Evolutionary conservation across 2,113 vertebrate genomes (phyloP).

Genomic region (Perccottus glenii): DNA sequence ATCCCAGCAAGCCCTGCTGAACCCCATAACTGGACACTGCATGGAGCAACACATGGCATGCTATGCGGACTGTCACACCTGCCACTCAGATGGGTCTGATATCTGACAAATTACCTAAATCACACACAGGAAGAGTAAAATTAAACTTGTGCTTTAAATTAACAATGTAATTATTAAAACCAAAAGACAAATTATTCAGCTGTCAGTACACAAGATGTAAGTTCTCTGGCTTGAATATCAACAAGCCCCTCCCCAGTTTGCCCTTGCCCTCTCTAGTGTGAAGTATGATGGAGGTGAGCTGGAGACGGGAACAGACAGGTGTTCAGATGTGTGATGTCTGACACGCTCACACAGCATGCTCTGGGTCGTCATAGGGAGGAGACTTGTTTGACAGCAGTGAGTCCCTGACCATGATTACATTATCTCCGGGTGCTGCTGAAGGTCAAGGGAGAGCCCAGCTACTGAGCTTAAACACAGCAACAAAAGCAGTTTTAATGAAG

Average conservation of each 20-base stretch:
- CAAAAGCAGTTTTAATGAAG: slow-evolving; percentile 7
- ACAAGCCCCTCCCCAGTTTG: slow-evolving; percentile 27
- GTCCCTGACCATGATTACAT: slow-evolving; percentile 81
- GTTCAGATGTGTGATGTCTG: slow-evolving; percentile 78
- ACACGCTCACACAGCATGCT: slow-evolving; percentile 74
- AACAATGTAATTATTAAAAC: slow-evolving; percentile 30
- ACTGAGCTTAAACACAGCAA: slow-evolving; percentile 23
- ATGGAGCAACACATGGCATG: slow-evolving; percentile 58
- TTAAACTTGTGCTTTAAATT: slow-evolving; percentile 43
- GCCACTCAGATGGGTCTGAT: slow-evolving; percentile 65
- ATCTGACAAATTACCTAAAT: slow-evolving; percentile 45
- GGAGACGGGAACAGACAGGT: slow-evolving; percentile 69
- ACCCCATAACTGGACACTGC: slow-evolving; percentile 58
- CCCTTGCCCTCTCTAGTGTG: slow-evolving; percentile 42
- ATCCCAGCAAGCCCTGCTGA: slow-evolving; percentile 42
- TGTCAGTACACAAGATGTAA: not conserved
- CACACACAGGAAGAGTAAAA: slow-evolving; percentile 31
- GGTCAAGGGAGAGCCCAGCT: slow-evolving; percentile 62
- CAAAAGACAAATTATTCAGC: slow-evolving; percentile 8
- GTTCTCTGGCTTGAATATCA: not conserved
- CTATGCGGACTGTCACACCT: slow-evolving; percentile 62
- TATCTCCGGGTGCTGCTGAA: slow-evolving; percentile 74
- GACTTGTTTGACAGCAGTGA: slow-evolving; percentile 73
- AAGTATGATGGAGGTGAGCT: slow-evolving; percentile 23
- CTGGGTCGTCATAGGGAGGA: slow-evolving; percentile 62